Base-by-base conservation (phyloP, 2,113 vertebrate genomes). In the Murina feae region DNA sequence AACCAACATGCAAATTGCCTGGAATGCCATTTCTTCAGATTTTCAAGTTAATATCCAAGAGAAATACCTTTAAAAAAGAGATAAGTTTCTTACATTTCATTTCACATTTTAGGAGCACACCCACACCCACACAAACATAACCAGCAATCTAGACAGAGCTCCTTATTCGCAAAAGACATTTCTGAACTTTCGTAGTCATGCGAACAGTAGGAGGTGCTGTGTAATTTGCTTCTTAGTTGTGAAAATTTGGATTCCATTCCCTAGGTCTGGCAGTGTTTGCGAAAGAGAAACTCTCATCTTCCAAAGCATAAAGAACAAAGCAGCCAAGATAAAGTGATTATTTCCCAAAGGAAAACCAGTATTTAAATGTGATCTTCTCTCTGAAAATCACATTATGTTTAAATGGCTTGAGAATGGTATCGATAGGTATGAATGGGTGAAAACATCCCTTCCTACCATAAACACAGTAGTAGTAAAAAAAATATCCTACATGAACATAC, bases 1-100 rank as follows among this genome's bases (percentile, higher is more conserved):
- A 92, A 98, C 93, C 96, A 98, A 96, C 93, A 97, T 0, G 0
- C 96, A 97, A 90, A 98, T 81, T 16, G 44, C 80, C 93, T 82
- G 96, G 96, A 98, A 96, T 53, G 98, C 97, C 98, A 99, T 99
- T 92, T 98, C 97, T 97, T 97, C 97, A 95, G 96, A 89, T 89
- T 79, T 89, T 72, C 82, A 97, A 96, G 49, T 96, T 97, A 98
- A 97, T 89, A 98, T 98, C 98, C 98, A 96, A 97, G 94, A 94
- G 94, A 88, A 96, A 89, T 79, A 92, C 94, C 98, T 97, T 98
- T 97, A 97, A 97, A 98, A 98, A 90, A 98, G 85, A 96, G 96
- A 97, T 11, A 92, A 89, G n/a, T 75, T 32, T 53, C 17, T 98
- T 97, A 97, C 72, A 93, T 90, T 69, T 92, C 82, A 79, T 6